Percentiles rank a stretch among this genome's conserved stretches.
Evolutionary conservation across 2,113 vertebrate genomes (phyloP).

Genomic region (Tyto alba): DNA sequence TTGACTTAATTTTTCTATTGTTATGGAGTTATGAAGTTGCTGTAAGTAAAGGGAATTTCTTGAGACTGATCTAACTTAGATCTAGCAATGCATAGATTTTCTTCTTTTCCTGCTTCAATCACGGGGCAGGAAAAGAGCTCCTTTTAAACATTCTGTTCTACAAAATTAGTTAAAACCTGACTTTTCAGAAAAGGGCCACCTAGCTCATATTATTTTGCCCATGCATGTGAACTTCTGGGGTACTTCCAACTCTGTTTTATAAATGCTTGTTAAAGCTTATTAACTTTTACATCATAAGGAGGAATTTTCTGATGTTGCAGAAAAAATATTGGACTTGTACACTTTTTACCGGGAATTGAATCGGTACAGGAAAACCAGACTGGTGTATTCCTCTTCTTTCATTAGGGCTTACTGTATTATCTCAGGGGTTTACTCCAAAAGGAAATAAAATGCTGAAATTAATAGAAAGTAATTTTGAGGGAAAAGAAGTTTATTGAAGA

Average conservation of each 20-base stretch:
- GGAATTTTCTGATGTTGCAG: not conserved
- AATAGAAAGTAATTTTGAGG: rapidly evolving
- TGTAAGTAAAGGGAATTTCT: not conserved
- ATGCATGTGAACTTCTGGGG: not conserved
- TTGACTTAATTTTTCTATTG: not conserved
- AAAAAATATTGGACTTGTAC: not conserved
- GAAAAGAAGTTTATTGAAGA: not conserved
- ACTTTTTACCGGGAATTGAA: not conserved
- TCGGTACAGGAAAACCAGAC: not conserved
- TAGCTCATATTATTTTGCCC: not conserved
- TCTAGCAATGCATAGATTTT: not conserved
- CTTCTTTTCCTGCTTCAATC: not conserved
- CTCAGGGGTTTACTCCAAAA: not conserved
- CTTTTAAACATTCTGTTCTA: not conserved
- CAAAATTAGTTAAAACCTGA: not conserved
- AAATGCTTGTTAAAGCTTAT: not conserved
- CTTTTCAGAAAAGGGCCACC: not conserved
- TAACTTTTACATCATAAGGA: not conserved
- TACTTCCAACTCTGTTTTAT: not conserved
- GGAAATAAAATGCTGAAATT: not conserved
- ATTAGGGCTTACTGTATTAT: not conserved
- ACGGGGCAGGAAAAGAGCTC: not conserved
- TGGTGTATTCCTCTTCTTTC: not conserved
- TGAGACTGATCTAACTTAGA: not conserved
- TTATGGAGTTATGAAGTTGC: not conserved